Evolutionary conservation across 2,797 vertebrate species (phyloP), one percentile per base, ranked within the genome.

Genomic region (Microctenopoma steveboyesi): DNA sequence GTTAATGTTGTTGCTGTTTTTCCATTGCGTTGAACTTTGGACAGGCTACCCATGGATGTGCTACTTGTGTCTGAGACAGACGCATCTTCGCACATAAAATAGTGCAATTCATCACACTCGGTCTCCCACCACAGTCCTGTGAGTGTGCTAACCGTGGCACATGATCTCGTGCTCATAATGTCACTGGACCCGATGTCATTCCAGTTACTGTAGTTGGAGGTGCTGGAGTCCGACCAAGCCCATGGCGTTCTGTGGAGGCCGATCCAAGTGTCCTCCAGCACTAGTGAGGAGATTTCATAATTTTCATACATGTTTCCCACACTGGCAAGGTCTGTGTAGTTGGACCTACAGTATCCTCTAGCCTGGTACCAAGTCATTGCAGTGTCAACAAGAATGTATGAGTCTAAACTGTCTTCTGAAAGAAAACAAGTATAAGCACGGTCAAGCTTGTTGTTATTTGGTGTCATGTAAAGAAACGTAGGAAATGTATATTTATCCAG

Each of bases 211-310:
- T 83, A 88, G 16, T 10, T 64, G 1, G 35, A 28, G 4, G 5
- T 50, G 3, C 11, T 79, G 12, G 45, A 30, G 64, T 89, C 82
- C 13, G 88, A 90, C 90, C 90, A 2, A 22, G 13, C 22, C 76
- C 86, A 88, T 1, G 8, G 0, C 0, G 35, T 7, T 64, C 76
- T 81, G 59, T 69, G 13, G 15, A 92, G 88, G 25, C 89, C 87
- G 0, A 91, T 88, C 91, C 89, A 91, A 10, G 45, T 0, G 0
- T 0, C 1, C 0, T 0, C 0, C 8, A 3, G 0, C n/a, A 68
- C 2, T 18, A 52, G 0, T 0, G 12, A 0, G 0, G n/a, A 0
- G 35, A 86, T 61, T 2, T 15, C 0, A 0, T 12, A 0, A 7
- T 75, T 61, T 33, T 88, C 79, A 8, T 22, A 3, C 2, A 7